Conservation (phyloP, 2,888 invertebrate species). For the Formica aserva region DNA sequence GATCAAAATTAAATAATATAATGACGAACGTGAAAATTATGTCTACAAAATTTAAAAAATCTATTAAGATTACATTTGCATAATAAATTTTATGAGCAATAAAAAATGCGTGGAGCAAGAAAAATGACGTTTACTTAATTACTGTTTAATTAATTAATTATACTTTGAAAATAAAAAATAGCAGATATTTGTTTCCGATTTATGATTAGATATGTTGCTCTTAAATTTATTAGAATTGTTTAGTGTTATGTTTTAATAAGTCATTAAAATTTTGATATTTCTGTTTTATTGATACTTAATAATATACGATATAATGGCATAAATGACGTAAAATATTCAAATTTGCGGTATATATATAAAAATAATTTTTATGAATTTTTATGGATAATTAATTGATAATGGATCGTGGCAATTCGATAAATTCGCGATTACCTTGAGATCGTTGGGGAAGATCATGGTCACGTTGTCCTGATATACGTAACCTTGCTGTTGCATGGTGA, state of each 20-base stretch:
- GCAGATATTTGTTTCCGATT: not conserved
- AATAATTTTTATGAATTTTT: conserved; percentile 2
- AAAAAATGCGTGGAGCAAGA: not conserved
- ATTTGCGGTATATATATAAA: not conserved
- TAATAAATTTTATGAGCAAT: not conserved
- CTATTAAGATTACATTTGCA: not conserved
- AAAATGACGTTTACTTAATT: not conserved
- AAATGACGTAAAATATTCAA: not conserved
- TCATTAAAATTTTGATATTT: not conserved
- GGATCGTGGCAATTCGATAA: not conserved
- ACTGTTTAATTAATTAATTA: not conserved
- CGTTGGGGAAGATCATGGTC: conserved; percentile 92
- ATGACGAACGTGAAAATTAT: not conserved
- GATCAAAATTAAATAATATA: not conserved
- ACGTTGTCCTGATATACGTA: conserved; percentile 90
- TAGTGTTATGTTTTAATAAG: not conserved
- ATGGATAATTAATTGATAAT: not conserved
- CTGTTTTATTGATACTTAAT: not conserved
- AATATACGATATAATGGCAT: not conserved
- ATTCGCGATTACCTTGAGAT: conserved; percentile 88
- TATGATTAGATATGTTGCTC: not conserved
- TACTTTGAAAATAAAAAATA: not conserved
- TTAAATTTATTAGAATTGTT: not conserved
- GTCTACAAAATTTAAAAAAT: not conserved
- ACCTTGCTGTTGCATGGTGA: conserved; percentile 90